Base-by-base conservation (phyloP, 1,140 invertebrate species). In the Alviniconcha marisindica region DNA sequence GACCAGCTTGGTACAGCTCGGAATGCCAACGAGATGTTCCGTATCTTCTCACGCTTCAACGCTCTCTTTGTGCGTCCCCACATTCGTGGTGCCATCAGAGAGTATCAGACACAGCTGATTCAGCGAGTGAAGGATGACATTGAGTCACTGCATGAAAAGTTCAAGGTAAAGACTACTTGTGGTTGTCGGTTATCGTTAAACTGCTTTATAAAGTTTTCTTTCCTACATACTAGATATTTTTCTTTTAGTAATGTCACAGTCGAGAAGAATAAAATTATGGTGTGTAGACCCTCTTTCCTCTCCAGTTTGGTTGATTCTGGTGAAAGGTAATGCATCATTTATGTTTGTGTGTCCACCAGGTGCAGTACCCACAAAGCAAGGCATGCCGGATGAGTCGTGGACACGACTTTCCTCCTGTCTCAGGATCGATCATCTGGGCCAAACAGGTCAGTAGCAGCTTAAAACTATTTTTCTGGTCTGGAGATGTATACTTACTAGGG, bases 11-110 rank as follows among this genome's bases (percentile, higher is more conserved):
- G 98, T 44, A 98, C 97, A 4, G 98, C 99, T 0, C 99, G 99
- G 93, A 99, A 99, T 94, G 98, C 99, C 28, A 99, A 99, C 93
- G 99, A 99, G 94, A 99, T 99, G 99, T 99, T 99, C 94, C 95
- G 98, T 51, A 99, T 99, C 89, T 99, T 99, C 94, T 98, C 97
- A 15, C 95, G 98, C 28, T 99, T 99, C 94, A 99, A 99, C 94
- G 98, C 98, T 0, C 94, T 99, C 24, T 99, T 99, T 94, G 98
- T 99, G 7, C 95, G 99, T 24, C 98, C 98, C 10, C 98, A 99
- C 93, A 99, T 99, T 90, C 95, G 98, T 83, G 99, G 99, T 31
- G 99, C 99, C 40, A 99, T 99, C 87, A 94, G 98, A 54, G 98
- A 99, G 94, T 99, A 99, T 93, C 99, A 99, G 94, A 99, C 98